Evolutionary conservation across 1,140 invertebrate genomes (phyloP).

Genomic region (Agraylea sexmaculata): DNA sequence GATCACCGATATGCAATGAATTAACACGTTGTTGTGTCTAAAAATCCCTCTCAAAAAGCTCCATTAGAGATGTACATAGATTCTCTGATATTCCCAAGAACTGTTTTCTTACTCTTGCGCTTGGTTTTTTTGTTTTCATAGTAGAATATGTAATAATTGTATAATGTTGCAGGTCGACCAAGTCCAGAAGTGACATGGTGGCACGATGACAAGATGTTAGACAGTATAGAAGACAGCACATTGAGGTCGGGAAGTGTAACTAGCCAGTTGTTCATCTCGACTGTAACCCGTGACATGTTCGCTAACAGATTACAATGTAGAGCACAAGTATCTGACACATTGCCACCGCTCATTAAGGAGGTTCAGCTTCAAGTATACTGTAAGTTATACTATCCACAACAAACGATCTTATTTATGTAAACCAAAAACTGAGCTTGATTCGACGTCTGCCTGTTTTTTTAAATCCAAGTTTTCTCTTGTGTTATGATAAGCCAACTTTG

Average conservation of each 20-base stretch:
- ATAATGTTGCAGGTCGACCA: conserved; percentile 46
- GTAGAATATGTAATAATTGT: too few species aligned
- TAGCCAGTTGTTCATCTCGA: conserved; percentile 53
- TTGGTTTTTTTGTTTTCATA: too few species aligned
- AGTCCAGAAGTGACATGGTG: conserved; percentile 68
- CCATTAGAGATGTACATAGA: too few species aligned
- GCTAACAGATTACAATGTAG: conserved; percentile 53
- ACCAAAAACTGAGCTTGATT: neutral
- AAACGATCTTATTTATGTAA: neutral
- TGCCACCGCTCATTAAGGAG: conserved; percentile 44
- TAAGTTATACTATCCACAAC: conserved; percentile 34
- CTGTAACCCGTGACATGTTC: conserved; percentile 47
- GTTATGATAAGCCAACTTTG: conserved; percentile 19
- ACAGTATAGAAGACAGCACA: conserved; percentile 50
- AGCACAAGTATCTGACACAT: conserved; percentile 50
- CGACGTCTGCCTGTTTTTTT: neutral
- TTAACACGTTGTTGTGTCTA: too few species aligned
- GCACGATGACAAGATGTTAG: conserved; percentile 56
- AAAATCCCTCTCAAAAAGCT: too few species aligned
- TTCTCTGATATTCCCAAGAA: too few species aligned
- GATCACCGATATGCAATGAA: too few species aligned
- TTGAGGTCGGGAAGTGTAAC: conserved; percentile 43
- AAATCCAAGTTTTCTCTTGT: conserved; percentile 13
- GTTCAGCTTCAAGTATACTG: conserved; percentile 53
- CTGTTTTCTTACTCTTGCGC: too few species aligned